Base-by-base conservation (phyloP, 2,113 vertebrate species). In the Brevimyrus niger region DNA sequence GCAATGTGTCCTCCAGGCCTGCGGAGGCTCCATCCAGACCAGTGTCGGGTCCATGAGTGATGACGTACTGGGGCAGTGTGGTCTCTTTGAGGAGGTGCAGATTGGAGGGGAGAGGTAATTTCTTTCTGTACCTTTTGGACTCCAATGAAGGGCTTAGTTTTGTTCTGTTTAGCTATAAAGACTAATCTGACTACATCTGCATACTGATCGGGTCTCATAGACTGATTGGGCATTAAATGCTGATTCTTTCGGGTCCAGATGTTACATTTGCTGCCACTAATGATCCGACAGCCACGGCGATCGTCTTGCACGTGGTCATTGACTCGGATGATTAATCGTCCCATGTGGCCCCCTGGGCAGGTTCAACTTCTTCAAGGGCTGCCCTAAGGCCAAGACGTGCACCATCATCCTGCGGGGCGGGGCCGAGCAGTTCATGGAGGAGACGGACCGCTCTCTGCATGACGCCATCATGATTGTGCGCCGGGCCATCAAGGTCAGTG, bases 381-480 rank as follows among this genome's bases (percentile, higher is more conserved):
- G 98, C 82, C 98, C 98, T 0, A 98, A 98, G 93, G 96, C 98
- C 0, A 98, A 96, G 93, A 99, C 98, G 0, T 99, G 98, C 92
- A 99, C 98, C 8, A 97, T 99, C 90, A 97, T 99, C 91, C 96
- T 99, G 92, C 96, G 98, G 0, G 98, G 98, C 0, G 98, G 98
- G 0, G 97, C 98, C 0, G 98, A 99, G 80, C 98, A 99, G 95
- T 99, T 99, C 93, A 99, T 99, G 95, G 98, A 99, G 61, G 98
- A 99, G 95, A 99, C 98, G 0, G 98, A 99, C 88, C 95, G 98
- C 0, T 99, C 98, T 1, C 96, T 99, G 91, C 98, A 99, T 0
- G 98, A 99, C 0, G 98, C 98, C 93, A 99, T 99, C 95, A 99
- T 99, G 98, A 99, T 99, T 0, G 98, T 99, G 69, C 96, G 98